These are phyloP conservation scores for Acanthacorydalis orientalis DNA, from an alignment of 2,888 invertebrate genomes.

Conservation along the genomic window DNA sequence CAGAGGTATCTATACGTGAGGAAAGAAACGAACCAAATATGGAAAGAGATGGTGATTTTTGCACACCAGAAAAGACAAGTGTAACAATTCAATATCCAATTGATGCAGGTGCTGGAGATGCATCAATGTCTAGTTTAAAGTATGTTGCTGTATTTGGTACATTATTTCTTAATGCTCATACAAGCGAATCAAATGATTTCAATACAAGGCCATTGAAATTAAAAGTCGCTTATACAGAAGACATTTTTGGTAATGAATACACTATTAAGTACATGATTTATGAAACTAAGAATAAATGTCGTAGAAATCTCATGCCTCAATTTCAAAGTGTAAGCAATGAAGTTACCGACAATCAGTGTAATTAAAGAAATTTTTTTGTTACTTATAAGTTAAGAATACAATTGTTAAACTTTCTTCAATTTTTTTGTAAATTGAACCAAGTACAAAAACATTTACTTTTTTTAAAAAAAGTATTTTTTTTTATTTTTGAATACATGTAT, in stretches of 20 bases:
- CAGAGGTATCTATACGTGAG: no score
- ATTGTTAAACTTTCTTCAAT: background rate
- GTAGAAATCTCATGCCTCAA: conserved; percentile 32
- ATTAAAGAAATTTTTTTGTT: no score
- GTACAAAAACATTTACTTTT: background rate
- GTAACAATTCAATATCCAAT: background rate
- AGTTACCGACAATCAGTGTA: background rate
- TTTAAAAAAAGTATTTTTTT: background rate
- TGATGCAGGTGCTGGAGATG: background rate
- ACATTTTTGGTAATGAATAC: conserved; percentile 35
- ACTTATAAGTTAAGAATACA: background rate
- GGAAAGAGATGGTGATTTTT: background rate
- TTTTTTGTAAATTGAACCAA: no score
- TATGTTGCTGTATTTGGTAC: conserved; percentile 2
- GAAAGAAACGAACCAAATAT: background rate
- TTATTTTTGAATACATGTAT: background rate
- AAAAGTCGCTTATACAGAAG: conserved; percentile 41
- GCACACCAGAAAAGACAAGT: conserved; percentile 1
- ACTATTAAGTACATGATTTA: conserved; percentile 43
- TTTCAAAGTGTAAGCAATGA: conserved; percentile 4
- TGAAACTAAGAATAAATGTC: conserved; percentile 39
- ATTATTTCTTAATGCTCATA: background rate
- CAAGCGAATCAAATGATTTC: background rate
- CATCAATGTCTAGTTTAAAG: background rate
- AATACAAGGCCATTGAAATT: conserved; percentile 30